Conservation (phyloP, 2,888 invertebrate species). For the Halictus ligatus region DNA sequence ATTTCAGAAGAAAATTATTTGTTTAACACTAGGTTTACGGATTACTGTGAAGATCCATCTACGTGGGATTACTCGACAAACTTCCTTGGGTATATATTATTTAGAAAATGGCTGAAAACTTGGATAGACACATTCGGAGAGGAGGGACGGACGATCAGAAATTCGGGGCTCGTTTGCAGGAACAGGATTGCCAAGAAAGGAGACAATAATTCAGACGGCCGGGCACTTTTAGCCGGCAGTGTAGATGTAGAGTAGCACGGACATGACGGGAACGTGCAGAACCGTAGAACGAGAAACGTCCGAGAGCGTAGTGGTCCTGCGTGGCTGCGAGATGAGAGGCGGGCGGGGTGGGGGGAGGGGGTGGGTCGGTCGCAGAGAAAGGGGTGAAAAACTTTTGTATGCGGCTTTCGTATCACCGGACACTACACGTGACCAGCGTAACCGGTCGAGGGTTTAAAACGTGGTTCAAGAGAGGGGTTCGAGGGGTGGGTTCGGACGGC, state of each 20-base stretch:
- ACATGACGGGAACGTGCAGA: constrained; percentile 49
- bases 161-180: not conserved
- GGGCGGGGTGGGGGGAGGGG: constrained; percentile 34
- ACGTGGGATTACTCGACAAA: no score
- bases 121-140: no score
- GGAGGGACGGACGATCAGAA: not conserved
- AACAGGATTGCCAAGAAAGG: constrained; percentile 10
- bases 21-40: no score
- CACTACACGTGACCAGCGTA: constrained; percentile 83
- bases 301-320: constrained; percentile 43
- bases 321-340: not conserved
- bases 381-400: constrained; percentile 80
- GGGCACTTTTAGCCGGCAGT: constrained; percentile 5
- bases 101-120: no score
- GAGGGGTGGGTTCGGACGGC: not conserved
- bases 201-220: constrained; percentile 15
- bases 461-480: constrained; percentile 46
- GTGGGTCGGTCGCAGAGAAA: constrained; percentile 44
- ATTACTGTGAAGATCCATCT: no score
- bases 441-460: constrained; percentile 71
- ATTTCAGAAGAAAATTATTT: no score
- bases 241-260: constrained; percentile 55
- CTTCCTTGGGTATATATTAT: no score
- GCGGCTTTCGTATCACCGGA: constrained; percentile 80
- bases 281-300: constrained; percentile 43